Base-by-base conservation (phyloP, 1,140 invertebrate species). In the Musca domestica region DNA sequence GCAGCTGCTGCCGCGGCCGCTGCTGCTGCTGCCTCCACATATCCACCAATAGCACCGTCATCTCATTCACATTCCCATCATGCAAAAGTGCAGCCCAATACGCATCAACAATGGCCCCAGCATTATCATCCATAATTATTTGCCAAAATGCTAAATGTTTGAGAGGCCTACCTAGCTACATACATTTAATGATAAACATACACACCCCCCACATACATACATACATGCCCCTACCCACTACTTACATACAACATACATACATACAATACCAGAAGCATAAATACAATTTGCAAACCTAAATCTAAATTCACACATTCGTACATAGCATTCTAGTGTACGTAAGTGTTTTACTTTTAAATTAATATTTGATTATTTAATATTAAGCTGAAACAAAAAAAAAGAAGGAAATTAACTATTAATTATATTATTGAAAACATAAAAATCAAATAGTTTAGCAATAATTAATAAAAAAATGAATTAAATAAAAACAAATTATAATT, bases 101-200 rank as follows among this genome's bases (percentile, higher is more conserved):
- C 58, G n/a, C 67, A 49, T 68, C 58, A 47, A 17, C 64, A 51
- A 51, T 64, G 56, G 58, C 58, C 64, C 64, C 64, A 64, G 22
- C 67, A 68, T 22, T 63, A 68, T 30, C 67, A 68, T 27, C 58
- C 67, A 68, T 61, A 61, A 61, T 61, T 34, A 19, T 41, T 41
- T 41, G 34, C 34, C 34, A 41, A 41, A 41, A 41, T 41, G 34
- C 34, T 41, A 12, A 7, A 41, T 41, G 34, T 41, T 41, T 5
- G 34, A 41, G 34, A 41, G 34, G 34, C 34, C 34, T 41, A 41
- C 10, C 34, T 41, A 41, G 6, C 34, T 41, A 41, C 10, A 5
- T 41, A 41, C 34, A 22, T 66, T 66, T 64, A 61, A 58, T 49
- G 27, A 63, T 51, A 41, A 19, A 25, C 27, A 52, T 49, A 17